phyloP scores from a whole-genome alignment of 2,797 vertebrate species.

The Acridotheres tristis region DNA sequence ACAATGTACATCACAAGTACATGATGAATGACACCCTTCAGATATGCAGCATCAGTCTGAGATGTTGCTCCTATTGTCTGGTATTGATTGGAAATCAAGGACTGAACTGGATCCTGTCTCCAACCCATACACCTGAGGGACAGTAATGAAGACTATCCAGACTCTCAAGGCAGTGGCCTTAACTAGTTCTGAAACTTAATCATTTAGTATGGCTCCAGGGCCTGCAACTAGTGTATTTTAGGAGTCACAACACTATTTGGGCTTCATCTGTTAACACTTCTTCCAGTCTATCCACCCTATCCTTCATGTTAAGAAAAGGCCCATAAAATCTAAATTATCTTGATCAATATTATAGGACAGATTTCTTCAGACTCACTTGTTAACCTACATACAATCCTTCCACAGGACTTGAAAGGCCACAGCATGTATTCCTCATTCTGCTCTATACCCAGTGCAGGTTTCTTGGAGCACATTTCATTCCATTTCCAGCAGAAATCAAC shows the following conservation, averaged over 20 bases:
- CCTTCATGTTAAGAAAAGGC: not conserved
- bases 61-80: not conserved
- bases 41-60: accelerated
- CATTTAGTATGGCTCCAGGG: not conserved
- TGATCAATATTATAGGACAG: not conserved
- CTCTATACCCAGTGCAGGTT: not conserved
- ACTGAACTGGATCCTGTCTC: not conserved
- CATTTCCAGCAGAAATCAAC: conserved; percentile 5
- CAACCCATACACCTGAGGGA: not conserved
- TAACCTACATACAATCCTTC: not conserved
- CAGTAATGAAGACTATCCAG: not conserved
- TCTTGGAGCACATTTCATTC: not conserved
- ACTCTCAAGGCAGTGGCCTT: not conserved
- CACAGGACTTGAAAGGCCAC: not conserved
- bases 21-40: not conserved
- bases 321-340: not conserved
- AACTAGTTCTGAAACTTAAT: not conserved
- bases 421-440: not conserved
- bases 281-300: not conserved
- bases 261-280: not conserved
- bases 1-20: accelerated
- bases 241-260: not conserved
- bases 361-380: not conserved
- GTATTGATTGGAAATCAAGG: not conserved
- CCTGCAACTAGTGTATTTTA: not conserved